Evolutionary conservation across 92 coral and sea anemone genomes (phyloP), one percentile per base, ranked within the genome.

Genomic region (Phymanthus crucifer): DNA sequence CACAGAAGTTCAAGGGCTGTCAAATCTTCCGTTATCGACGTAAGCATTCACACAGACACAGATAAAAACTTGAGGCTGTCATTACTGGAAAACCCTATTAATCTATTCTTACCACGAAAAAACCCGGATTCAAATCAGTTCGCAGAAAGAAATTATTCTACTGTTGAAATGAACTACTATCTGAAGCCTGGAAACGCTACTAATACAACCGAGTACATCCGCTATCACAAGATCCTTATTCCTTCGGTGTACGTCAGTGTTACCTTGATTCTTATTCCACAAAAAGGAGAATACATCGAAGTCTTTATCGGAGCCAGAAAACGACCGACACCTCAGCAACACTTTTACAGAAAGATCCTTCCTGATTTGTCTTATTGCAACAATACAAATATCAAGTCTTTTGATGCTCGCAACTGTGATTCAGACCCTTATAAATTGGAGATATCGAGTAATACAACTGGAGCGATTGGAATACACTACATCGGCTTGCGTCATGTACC

Each of bases 361-460:
- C 97, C 97, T 2, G 80, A 92, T 71, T 72, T 82, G 40, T 83
- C 90, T 3, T 64, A 89, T 3, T 92, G 97, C 43, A 66, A 27
- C 29, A 73, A 85, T 64, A 26, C 17, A 12, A 73, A 40, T 27
- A 54, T 52, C 17, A 66, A 82, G 43, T 18, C 52, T 5, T n/a
- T 40, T 32, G 40, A 67, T 40, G 36, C 48, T 8, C 35, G 35
- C 7, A 77, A 71, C 70, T 92, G 97, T 29, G 24, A 18, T 26
- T 50, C 76, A 1, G 91, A 90, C 31, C 97, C 94, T 21, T 92
- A 83, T 23, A 52, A 79, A 12, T 72, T 92, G 68, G 75, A 82
- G 13, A 81, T 90, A 32, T 71, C 89, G 11, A 84, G 93, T n/a
- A 77, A 74, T 32, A 75, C 80, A 57, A 84, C 97, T 9, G 97